Conservation (phyloP, 23 tunicate species). For the Trididemnum miniatum region DNA sequence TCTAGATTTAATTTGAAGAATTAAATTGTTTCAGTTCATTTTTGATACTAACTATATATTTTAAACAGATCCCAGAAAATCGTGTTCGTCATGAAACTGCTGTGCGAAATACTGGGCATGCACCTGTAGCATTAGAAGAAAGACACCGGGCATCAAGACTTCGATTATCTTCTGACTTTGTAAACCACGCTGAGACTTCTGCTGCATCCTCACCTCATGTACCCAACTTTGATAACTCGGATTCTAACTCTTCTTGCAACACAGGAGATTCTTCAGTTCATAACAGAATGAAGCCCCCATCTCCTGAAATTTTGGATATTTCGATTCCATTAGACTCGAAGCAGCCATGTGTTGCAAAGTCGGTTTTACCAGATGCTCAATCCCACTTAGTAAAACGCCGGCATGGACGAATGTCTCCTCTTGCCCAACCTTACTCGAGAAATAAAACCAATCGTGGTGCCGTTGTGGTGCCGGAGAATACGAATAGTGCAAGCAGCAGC, state of each 20-base stretch:
- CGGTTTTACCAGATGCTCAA: constrained; percentile 10
- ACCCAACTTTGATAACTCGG: constrained; percentile 7
- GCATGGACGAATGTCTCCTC: constrained; percentile 65
- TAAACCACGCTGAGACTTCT: constrained; percentile 8
- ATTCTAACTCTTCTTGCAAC: not conserved
- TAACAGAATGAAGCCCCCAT: constrained; percentile 14
- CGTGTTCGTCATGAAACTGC: constrained; percentile 25
- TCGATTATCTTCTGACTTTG: constrained; percentile 39
- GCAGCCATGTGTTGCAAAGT: not conserved
- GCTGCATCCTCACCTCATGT: constrained; percentile 3
- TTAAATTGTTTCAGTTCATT: too few species aligned
- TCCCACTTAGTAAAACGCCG: constrained; percentile 45
- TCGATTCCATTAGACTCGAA: not conserved
- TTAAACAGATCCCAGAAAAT: constrained; percentile 20
- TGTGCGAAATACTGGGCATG: constrained; percentile 22
- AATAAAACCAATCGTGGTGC: constrained; percentile 41
- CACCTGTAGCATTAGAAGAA: constrained; percentile 23
- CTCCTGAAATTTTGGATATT: constrained; percentile 1
- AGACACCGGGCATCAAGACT: constrained; percentile 25
- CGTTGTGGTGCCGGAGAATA: not conserved
- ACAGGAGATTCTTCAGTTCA: not conserved
- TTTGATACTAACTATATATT: too few species aligned
- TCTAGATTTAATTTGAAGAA: too few species aligned
- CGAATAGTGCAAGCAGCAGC: constrained; percentile 26
- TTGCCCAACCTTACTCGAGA: constrained; percentile 50